Base-by-base conservation (phyloP, 2,113 vertebrate species). In the Platichthys flesus region DNA sequence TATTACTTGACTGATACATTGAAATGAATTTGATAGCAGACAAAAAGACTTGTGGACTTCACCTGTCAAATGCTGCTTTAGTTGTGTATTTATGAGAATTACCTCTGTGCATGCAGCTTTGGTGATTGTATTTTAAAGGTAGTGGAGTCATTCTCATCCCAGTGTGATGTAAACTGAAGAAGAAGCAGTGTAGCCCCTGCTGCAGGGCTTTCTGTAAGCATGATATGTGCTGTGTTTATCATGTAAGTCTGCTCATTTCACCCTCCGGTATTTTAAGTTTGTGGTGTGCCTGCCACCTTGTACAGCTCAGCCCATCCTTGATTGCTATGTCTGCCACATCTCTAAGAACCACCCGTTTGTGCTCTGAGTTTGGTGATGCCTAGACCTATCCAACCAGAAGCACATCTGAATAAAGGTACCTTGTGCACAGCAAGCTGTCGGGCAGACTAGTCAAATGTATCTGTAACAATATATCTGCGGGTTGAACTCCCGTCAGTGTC, bases 61-160 rank as follows among this genome's bases (percentile, higher is more conserved):
- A 42, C 40, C 2, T 12, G 37, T 40, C 40, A 42, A 13, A 9
- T 42, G 40, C 9, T 12, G 40, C 12, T 42, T 42, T 42, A 3
- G 40, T 42, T 3, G 9, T 37, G 35, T 37, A 2, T 37, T 37
- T 37, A 37, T 9, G 10, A 42, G 40, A 42, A 42, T 13, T 13
- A 51, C 47, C 16, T 18, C 14, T 49, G 15, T 49, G 47, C 16
- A 18, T 49, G 52, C 20, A 37, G 12, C 16, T 65, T 40, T n/a
- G 52, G 9, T 9, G 56, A 31, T 31, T 24, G n/a, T 70, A 7
- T 73, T 57, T 65, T 58, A n/a, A 56, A 71, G 35, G 21, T 21
- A 4, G 16, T 18, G 47, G 47, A 7, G 47, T 51, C 18, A 8
- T 16, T 51, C 18, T 20, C 47, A 51, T 20, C 52, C 7, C 52